Evolutionary conservation across 1,140 invertebrate species (phyloP).

Genomic region (Bacillus rossius): DNA sequence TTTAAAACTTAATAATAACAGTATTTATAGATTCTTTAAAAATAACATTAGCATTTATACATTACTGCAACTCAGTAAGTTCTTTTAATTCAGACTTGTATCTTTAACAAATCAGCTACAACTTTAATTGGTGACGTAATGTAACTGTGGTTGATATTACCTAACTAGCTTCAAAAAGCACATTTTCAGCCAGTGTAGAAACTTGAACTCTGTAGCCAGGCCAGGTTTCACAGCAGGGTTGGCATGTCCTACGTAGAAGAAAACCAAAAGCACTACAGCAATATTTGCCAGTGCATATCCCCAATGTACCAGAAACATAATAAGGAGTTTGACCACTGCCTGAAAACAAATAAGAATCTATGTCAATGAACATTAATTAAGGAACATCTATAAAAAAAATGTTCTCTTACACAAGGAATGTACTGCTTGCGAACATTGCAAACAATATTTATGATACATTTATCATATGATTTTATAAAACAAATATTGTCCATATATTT

Average conservation of each 20-base stretch:
- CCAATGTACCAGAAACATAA: slow-evolving; percentile 94
- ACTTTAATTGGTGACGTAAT: too few relatives aligned
- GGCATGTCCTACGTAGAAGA: slow-evolving; percentile 89
- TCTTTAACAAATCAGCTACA: too few relatives aligned
- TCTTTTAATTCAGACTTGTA: too few relatives aligned
- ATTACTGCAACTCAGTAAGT: neutral
- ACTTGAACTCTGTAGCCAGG: slow-evolving; percentile 79
- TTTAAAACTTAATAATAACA: too few relatives aligned
- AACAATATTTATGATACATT: too few relatives aligned
- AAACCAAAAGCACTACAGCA: slow-evolving; percentile 73
- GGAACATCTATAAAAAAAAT: slow-evolving; percentile 13
- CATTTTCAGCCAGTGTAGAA: slow-evolving; percentile 78
- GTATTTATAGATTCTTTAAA: too few relatives aligned
- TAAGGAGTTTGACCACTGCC: slow-evolving; percentile 77
- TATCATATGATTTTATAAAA: too few relatives aligned
- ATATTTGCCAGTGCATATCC: slow-evolving; percentile 81
- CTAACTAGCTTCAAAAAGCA: slow-evolving; percentile 69
- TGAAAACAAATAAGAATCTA: slow-evolving; percentile 42
- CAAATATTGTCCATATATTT: too few relatives aligned
- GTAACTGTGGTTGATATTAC: slow-evolving; percentile 48
- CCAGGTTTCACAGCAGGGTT: slow-evolving; percentile 93
- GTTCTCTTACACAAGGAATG: slow-evolving; percentile 1
- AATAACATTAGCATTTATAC: too few relatives aligned
- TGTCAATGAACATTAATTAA: neutral
- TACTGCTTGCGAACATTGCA: too few relatives aligned